Conservation (phyloP, 2,888 invertebrate species). For the Sceliomorpha sp. region DNA sequence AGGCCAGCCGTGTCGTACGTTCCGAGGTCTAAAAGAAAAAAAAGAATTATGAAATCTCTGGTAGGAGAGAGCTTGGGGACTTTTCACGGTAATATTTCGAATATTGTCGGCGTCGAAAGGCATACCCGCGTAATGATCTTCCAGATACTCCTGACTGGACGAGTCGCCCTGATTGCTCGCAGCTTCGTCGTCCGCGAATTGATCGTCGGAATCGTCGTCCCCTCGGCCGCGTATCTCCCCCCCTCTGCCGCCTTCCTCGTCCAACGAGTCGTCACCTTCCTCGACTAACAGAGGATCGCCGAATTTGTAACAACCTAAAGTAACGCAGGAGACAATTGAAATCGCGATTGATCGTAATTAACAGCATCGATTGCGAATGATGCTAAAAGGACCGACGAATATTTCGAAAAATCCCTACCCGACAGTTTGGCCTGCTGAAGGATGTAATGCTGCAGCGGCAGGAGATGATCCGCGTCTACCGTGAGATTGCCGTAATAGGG, state of each 20-base stretch:
- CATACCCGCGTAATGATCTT: conserved; percentile 78
- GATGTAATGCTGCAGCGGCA: conserved; percentile 93
- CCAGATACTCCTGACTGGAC: conserved; percentile 82
- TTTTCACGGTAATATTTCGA: too few species aligned
- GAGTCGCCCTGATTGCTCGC: conserved; percentile 82
- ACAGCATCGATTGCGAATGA: too few species aligned
- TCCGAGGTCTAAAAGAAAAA: conserved; percentile 75
- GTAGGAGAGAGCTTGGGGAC: too few species aligned
- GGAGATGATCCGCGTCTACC: conserved; percentile 84
- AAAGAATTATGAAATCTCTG: neutral
- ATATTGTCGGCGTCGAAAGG: too few species aligned
- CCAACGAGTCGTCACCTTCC: conserved; percentile 87
- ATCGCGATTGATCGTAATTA: too few species aligned
- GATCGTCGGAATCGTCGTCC: conserved; percentile 82
- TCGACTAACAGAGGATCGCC: conserved; percentile 84
- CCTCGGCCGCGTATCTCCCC: conserved; percentile 68
- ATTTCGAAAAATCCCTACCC: too few species aligned
- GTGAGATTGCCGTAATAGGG: conserved; percentile 76
- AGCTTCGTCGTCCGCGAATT: conserved; percentile 83
- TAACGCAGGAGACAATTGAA: conserved; percentile 50
- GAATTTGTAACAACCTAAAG: conserved; percentile 85
- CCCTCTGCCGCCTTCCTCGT: conserved; percentile 85
- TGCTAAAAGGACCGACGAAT: too few species aligned
- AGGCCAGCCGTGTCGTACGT: conserved; percentile 79
- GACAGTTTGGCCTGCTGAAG: conserved; percentile 91